Evolutionary conservation across 2,113 vertebrate species (phyloP).

Genomic region (Phalacrocorax brasilianus): DNA sequence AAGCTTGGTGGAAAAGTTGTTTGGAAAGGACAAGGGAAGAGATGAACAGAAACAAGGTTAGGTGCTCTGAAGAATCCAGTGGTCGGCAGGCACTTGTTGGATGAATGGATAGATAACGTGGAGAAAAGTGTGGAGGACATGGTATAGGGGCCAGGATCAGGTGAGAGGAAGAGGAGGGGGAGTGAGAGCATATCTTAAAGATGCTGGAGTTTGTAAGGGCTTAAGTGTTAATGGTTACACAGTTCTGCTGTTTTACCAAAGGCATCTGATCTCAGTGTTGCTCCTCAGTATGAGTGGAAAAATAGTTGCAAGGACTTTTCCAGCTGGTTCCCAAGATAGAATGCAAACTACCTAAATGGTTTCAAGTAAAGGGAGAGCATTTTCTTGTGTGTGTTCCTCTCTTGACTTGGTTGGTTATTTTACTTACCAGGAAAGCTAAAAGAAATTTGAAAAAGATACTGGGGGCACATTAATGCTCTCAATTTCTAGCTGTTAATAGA

Average conservation of each 20-base stretch:
- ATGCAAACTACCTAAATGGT: background rate
- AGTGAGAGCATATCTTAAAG: background rate
- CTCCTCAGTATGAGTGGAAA: background rate
- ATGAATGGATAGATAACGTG: background rate
- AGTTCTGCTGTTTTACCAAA: background rate
- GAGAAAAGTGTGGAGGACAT: background rate
- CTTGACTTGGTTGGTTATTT: background rate
- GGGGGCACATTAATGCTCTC: background rate
- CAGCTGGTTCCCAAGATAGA: background rate
- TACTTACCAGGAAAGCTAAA: background rate
- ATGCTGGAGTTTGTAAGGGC: background rate
- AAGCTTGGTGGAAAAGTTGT: background rate
- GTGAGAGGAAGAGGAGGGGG: background rate
- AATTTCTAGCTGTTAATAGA: background rate
- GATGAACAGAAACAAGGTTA: background rate
- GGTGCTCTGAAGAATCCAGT: background rate
- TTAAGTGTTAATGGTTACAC: background rate
- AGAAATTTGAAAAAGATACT: background rate
- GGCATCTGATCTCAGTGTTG: background rate
- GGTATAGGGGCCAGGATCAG: background rate
- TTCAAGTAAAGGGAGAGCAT: background rate
- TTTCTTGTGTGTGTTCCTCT: background rate
- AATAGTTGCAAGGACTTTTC: background rate
- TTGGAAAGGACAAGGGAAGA: background rate
- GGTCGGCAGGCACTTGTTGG: background rate